Conservation (phyloP, 2,888 invertebrate genomes). For the Acanthosepion esculentum region DNA sequence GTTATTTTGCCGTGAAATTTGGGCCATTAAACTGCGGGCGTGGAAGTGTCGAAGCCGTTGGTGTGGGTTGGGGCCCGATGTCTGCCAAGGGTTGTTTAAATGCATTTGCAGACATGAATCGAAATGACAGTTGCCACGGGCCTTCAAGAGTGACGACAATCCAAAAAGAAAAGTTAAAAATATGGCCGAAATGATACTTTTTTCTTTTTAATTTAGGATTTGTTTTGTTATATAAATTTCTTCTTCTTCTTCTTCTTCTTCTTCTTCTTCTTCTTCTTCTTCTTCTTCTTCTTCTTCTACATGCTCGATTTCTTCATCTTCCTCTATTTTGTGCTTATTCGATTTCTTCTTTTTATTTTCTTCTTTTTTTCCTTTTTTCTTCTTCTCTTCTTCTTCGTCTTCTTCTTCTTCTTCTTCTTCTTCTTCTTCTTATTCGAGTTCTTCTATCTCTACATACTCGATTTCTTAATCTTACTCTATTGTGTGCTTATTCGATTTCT, state of each 20-base stretch:
- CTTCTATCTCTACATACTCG: too few species aligned
- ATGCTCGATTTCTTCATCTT: neutral
- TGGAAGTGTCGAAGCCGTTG: neutral
- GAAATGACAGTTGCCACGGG: neutral
- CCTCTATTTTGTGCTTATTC: neutral
- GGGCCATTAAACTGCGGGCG: neutral
- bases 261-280: neutral
- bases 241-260: too few species aligned
- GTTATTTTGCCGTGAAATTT: conserved; percentile 5
- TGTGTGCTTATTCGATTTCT: too few species aligned
- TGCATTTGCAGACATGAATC: conserved; percentile 17
- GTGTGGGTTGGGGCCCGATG: neutral
- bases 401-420: too few species aligned
- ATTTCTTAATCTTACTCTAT: too few species aligned
- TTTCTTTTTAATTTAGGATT: neutral
- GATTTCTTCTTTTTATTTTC: neutral
- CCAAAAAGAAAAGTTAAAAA: neutral
- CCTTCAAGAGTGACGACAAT: neutral
- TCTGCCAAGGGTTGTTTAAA: neutral
- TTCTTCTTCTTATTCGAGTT: too few species aligned
- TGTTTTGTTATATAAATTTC: neutral
- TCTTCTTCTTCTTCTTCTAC: neutral
- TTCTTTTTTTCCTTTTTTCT: neutral
- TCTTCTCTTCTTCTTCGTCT: neutral
- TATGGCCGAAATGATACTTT: neutral